Evolutionary conservation across 2,888 invertebrate genomes (phyloP).

Genomic region (Coelogynopora nodosa): DNA sequence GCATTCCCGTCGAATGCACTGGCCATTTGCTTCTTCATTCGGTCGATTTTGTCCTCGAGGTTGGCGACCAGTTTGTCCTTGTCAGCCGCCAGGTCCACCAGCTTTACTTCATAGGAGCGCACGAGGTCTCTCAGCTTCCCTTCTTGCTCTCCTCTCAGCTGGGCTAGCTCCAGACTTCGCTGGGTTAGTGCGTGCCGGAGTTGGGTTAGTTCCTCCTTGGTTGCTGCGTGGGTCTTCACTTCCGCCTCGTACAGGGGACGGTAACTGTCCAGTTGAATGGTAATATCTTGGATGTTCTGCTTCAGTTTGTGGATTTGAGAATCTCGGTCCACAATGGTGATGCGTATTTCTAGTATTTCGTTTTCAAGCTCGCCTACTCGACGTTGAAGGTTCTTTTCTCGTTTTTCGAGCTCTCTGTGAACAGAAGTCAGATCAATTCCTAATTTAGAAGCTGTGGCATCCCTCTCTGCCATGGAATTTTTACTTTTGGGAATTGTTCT

Average conservation of each 20-base stretch:
- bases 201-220: neutral
- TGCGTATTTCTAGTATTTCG: neutral
- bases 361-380: neutral
- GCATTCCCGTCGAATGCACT: constrained; percentile 60
- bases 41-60: constrained; percentile 55
- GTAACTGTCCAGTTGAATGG: neutral
- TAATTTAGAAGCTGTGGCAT: neutral
- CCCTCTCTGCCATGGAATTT: neutral
- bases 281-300: neutral
- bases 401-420: neutral
- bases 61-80: constrained; percentile 56
- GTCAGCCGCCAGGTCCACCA: constrained; percentile 50
- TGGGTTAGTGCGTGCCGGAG: neutral
- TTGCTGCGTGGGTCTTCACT: neutral
- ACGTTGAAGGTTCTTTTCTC: neutral
- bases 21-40: constrained; percentile 60
- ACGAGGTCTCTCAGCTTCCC: neutral
- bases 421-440: neutral
- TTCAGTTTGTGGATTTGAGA: neutral
- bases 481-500: neutral
- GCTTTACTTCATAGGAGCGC: constrained; percentile 49
- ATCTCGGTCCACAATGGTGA: neutral
- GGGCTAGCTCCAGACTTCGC: neutral
- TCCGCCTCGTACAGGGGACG: neutral
- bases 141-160: neutral